A percentile compares a stretch with the other conserved stretches of the same genome.
Conservation (phyloP, 2,797 vertebrate species). For the Allobates femoralis region DNA sequence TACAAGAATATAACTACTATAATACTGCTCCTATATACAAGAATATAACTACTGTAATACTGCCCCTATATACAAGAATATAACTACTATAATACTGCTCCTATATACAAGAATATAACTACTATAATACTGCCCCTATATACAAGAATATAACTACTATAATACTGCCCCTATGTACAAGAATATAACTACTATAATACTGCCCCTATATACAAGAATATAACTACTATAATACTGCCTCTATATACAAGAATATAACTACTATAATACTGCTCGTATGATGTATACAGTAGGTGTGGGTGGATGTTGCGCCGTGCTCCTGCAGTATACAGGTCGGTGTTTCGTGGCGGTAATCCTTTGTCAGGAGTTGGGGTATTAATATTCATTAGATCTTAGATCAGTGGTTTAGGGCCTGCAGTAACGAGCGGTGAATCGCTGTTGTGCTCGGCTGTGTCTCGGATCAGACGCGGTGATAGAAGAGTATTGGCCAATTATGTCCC, state of each 20-base stretch:
- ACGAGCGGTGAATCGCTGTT: background rate
- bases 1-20: no score
- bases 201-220: background rate
- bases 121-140: conserved; percentile 4
- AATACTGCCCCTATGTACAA: conserved; percentile 2
- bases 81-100: conserved; percentile 5
- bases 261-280: background rate
- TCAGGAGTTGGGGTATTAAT: background rate
- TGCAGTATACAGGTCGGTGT: background rate
- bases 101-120: conserved; percentile 8
- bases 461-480: background rate
- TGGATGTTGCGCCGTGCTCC: background rate
- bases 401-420: background rate
- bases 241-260: background rate
- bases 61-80: background rate
- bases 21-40: no score
- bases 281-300: background rate
- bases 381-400: background rate
- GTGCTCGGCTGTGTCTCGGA: background rate
- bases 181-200: background rate
- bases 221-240: conserved; percentile 1
- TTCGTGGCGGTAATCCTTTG: background rate
- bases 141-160: conserved; percentile 6
- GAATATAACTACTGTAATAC: no score
- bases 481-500: background rate